Conservation (phyloP, 2,888 invertebrate genomes). For the Palloptera scutellata region DNA sequence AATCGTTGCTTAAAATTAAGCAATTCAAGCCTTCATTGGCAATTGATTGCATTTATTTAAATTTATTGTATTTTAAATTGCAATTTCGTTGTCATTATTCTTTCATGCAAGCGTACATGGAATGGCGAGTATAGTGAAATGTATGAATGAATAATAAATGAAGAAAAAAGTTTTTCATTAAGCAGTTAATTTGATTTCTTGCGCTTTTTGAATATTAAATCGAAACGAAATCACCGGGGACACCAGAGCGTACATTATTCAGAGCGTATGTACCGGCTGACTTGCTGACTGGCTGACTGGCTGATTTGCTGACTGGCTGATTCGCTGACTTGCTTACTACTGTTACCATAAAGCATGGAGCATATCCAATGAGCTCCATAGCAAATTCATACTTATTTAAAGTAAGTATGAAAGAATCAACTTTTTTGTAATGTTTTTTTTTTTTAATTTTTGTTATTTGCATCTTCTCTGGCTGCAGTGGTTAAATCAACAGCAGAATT, state of each 20-base stretch:
- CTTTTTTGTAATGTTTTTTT: too few species aligned
- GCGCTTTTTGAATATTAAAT: conserved; percentile 37
- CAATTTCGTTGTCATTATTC: conserved; percentile 26
- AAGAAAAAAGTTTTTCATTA: conserved; percentile 38
- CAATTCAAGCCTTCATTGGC: background rate
- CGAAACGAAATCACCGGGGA: conserved; percentile 5
- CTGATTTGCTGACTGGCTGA: conserved; percentile 9
- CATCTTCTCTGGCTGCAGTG: conserved; percentile 18
- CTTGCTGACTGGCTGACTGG: background rate
- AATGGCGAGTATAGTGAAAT: conserved; percentile 5
- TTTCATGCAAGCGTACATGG: conserved; percentile 5
- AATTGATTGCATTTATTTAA: conserved; percentile 34
- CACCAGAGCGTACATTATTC: background rate
- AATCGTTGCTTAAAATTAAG: conserved; percentile 2
- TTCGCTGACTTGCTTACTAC: too few species aligned
- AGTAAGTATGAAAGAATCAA: too few species aligned
- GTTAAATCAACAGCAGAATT: conserved; percentile 26
- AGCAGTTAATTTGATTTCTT: conserved; percentile 45
- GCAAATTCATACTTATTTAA: too few species aligned
- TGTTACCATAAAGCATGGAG: too few species aligned
- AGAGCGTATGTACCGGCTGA: conserved; percentile 9
- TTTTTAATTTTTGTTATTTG: conserved; percentile 24
- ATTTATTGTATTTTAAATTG: conserved; percentile 40
- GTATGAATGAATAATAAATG: background rate
- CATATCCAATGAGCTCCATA: too few species aligned